Evolutionary conservation across 1,140 invertebrate species (phyloP).

Genomic region (Drosophila setifemur): DNA sequence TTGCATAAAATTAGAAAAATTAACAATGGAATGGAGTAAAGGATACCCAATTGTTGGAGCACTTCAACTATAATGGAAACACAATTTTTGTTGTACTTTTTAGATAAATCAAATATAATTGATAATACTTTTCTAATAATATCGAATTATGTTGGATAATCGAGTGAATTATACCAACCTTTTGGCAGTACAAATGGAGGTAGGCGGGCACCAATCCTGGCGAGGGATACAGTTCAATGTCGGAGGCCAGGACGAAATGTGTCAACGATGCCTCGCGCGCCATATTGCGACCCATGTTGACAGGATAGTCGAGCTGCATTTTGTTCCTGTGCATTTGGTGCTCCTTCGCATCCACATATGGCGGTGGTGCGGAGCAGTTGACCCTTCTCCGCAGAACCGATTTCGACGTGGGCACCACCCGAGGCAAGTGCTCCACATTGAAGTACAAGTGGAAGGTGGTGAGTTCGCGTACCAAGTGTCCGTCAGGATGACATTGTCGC

Average conservation of each 20-base stretch:
- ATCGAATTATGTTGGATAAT: too few species aligned
- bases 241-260: constrained; percentile 91
- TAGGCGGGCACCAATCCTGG: constrained; percentile 85
- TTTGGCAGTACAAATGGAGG: not conserved
- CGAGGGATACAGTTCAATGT: constrained; percentile 93
- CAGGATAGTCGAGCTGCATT: constrained; percentile 90
- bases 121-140: too few species aligned
- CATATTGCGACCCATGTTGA: constrained; percentile 93
- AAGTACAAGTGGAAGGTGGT: constrained; percentile 94
- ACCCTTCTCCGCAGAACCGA: constrained; percentile 84
- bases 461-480: constrained; percentile 86
- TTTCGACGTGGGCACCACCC: constrained; percentile 85
- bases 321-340: constrained; percentile 88
- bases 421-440: constrained; percentile 90
- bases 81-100: too few species aligned
- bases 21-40: too few species aligned
- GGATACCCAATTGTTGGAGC: too few species aligned
- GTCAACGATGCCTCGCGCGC: constrained; percentile 91
- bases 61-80: too few species aligned
- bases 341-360: constrained; percentile 85
- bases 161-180: not conserved
- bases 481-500: constrained; percentile 85
- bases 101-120: too few species aligned
- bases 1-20: too few species aligned
- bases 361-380: constrained; percentile 87